Evolutionary conservation across 1,140 invertebrate genomes (phyloP), one percentile per base, ranked within the genome.

Genomic region (Cydia pomonella): DNA sequence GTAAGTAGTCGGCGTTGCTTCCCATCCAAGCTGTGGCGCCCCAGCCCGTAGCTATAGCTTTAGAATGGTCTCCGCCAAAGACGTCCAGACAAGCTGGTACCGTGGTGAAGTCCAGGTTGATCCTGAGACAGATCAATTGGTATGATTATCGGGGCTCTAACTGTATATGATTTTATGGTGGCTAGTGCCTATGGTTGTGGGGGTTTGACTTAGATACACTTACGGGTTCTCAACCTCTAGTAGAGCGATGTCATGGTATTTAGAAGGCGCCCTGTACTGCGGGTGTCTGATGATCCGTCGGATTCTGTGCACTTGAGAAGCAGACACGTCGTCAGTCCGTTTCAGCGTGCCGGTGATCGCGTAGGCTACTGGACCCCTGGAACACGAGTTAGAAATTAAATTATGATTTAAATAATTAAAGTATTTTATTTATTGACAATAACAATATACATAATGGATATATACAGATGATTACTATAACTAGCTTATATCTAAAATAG

Each of bases 11-110:
- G 23, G 86, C 77, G 0, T 33, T 78, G 5, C 72, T 33, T 0
- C 84, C 83, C 13, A 74, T 76, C 44, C 86, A 80, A 18, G 75
- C 59, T 0, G 82, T 82, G 16, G 76, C 75, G 0, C 87, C 88
- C 86, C 86, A 90, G 3, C 88, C 88, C 0, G 81, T 80, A 0
- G 87, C 88, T 2, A 79, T 18, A 0, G 81, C 82, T 0, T 27
- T 13, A 0, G 63, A 53, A 23, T 79, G 44, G 1, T 77, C 75
- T 0, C n/a, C 50, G 3, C 71, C 76, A 0, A 78, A 80, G 0
- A 82, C 73, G 66, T 86, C 79, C 9, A 90, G 69, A 50, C 88
- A 90, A 0, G 86, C 87, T 1, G 88, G 88, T 0, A 88, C 78
- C 0, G 79, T 75, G 7, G 63, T 75, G 25, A 77, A 73, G 13